Evolutionary conservation across 2,797 vertebrate species (phyloP).

Genomic region (Cygnus olor): DNA sequence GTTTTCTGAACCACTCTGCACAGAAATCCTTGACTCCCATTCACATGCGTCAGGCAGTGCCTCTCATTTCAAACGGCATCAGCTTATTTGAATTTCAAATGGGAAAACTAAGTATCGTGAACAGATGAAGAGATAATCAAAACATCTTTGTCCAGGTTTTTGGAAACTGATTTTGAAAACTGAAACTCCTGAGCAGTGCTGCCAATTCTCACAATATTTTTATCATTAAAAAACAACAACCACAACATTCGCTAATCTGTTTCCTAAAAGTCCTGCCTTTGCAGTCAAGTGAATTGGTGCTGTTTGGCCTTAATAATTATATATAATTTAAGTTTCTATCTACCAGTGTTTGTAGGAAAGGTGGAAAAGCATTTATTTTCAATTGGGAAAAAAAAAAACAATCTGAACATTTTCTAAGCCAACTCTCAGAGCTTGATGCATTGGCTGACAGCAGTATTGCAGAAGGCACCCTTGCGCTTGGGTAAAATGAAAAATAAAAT

Average conservation of each 20-base stretch:
- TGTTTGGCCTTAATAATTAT: constrained; percentile 20
- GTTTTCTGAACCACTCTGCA: not conserved
- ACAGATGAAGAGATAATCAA: constrained; percentile 73
- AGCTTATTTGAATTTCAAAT: constrained; percentile 68
- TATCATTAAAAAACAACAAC: constrained; percentile 36
- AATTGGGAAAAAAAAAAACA: not conserved
- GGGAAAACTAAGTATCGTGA: constrained; percentile 61
- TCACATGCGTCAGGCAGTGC: constrained; percentile 48
- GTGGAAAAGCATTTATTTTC: not conserved
- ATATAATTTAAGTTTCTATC: not conserved
- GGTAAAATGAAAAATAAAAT: not conserved
- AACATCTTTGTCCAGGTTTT: constrained; percentile 70
- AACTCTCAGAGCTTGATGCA: not conserved
- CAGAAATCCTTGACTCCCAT: constrained; percentile 58
- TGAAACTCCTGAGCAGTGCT: constrained; percentile 33
- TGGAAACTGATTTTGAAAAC: constrained; percentile 56
- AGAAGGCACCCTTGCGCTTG: not conserved
- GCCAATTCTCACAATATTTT: constrained; percentile 66
- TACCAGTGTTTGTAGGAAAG: not conserved
- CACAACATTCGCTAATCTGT: constrained; percentile 26
- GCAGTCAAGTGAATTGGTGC: not conserved
- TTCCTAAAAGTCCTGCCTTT: not conserved
- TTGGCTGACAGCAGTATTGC: not conserved
- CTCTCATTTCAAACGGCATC: constrained; percentile 51
- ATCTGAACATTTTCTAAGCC: not conserved